Conservation (phyloP, 2,888 invertebrate genomes). For the Leptothorax acervorum region DNA sequence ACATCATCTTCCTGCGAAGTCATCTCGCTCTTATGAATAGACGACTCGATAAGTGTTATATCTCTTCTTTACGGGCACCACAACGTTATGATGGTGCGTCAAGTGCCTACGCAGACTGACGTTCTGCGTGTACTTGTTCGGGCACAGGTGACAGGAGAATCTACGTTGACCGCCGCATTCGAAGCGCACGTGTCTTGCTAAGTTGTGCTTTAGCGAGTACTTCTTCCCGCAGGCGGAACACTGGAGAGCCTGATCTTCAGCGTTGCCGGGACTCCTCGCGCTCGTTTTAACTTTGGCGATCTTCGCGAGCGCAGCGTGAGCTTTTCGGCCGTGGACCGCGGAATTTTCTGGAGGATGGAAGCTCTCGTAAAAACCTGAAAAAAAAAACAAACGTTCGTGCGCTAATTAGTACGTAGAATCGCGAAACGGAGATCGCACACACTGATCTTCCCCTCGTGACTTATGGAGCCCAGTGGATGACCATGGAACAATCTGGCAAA, state of each 20-base stretch:
- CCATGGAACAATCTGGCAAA: conserved; percentile 5
- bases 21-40: conserved; percentile 27
- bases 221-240: conserved; percentile 82
- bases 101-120: conserved; percentile 79
- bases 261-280: conserved; percentile 23
- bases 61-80: conserved; percentile 67
- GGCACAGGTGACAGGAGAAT: conserved; percentile 78
- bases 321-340: conserved; percentile 18
- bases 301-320: neutral
- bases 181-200: conserved; percentile 83
- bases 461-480: conserved; percentile 28
- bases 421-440: conserved; percentile 11
- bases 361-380: conserved; percentile 58
- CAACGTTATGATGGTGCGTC: conserved; percentile 77
- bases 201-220: conserved; percentile 82
- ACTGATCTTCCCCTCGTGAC: conserved; percentile 19
- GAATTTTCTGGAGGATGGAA: neutral
- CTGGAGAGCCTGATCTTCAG: conserved; percentile 32
- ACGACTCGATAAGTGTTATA: conserved; percentile 1
- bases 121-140: conserved; percentile 78
- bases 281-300: neutral
- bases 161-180: conserved; percentile 84
- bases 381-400: conserved; percentile 44
- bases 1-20: conserved; percentile 10
- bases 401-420: conserved; percentile 46